phyloP scores from a whole-genome alignment of 2,113 vertebrate species.

The Stigmatopora argus region DNA sequence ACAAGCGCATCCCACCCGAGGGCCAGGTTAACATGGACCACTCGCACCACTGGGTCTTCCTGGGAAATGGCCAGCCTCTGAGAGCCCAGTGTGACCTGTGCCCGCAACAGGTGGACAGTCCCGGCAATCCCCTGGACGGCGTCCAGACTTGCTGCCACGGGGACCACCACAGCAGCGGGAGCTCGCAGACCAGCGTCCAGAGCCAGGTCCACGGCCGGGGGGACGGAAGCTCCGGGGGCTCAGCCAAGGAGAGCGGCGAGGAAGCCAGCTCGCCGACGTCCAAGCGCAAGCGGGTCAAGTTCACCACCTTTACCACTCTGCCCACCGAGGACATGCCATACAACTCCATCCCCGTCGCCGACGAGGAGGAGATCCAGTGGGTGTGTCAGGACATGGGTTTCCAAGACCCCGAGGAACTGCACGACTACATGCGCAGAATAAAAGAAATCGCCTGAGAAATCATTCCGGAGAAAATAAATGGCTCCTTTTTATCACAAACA shows the following conservation, averaged over 20 bases:
- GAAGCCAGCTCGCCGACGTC: slow-evolving; percentile 93
- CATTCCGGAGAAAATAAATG: not conserved
- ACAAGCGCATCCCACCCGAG: slow-evolving; percentile 91
- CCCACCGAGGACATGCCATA: slow-evolving; percentile 92
- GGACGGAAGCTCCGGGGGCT: slow-evolving; percentile 89
- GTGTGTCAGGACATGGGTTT: slow-evolving; percentile 94
- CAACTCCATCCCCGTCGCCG: slow-evolving; percentile 89
- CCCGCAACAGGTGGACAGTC: slow-evolving; percentile 81
- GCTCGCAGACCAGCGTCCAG: slow-evolving; percentile 94
- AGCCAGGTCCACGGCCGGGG: slow-evolving; percentile 93
- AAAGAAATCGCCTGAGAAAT: slow-evolving; percentile 86
- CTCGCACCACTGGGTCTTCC: slow-evolving; percentile 97
- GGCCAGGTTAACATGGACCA: slow-evolving; percentile 98
- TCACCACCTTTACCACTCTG: slow-evolving; percentile 93
- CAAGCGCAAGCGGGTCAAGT: slow-evolving; percentile 96
- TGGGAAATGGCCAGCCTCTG: slow-evolving; percentile 91
- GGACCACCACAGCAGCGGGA: slow-evolving; percentile 93
- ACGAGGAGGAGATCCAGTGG: slow-evolving; percentile 95
- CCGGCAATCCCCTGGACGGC: slow-evolving; percentile 78
- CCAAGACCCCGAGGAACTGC: slow-evolving; percentile 88
- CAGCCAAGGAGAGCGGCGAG: slow-evolving; percentile 86
- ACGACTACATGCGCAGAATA: slow-evolving; percentile 94
- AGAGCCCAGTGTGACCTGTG: slow-evolving; percentile 85
- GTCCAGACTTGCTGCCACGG: slow-evolving; percentile 89
- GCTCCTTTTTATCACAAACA: slow-evolving; percentile 68